Evolutionary conservation across 92 coral and sea anemone genomes (phyloP), one percentile per base, ranked within the genome.

Genomic region (Heliopora coerulea): DNA sequence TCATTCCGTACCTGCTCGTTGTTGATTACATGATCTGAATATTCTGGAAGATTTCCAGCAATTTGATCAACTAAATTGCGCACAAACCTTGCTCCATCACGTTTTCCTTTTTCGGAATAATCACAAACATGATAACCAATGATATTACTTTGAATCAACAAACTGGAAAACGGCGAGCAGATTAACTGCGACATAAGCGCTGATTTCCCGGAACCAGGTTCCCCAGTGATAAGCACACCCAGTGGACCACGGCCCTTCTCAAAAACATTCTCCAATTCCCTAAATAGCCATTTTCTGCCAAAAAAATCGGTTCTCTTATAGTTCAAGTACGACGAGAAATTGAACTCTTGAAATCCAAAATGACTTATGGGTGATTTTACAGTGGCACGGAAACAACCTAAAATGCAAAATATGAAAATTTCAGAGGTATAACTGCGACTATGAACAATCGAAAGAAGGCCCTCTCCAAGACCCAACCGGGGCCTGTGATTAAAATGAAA

Each of bases 81-180:
- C 29, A 91, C 96, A 78, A 91, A 91, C 75, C 44, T 63, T 20
- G 86, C 96, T 17, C 83, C 85, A 46, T 74, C 80, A 62, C 67
- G 95, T 54, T 91, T 91, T 30, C 78, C 86, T 49, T 74, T 89
- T 32, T 82, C 85, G 26, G 91, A 82, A 44, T 83, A 68, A 15
- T 80, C 86, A 56, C 97, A 91, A 21, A 91, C 57, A 49, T 91
- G 97, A 75, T 84, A 91, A 23, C 88, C 97, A 34, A 91, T 78
- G 20, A 91, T 62, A 35, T 84, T 87, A 59, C 62, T 81, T 61
- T 91, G 89, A 48, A 89, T 84, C 29, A 75, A 59, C 14, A 68
- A 59, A 29, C 78, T 89, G 17, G 96, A 86, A 25, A 72, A 68
- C 33, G 83, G 78, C 19, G 97, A 91, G 62, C 97, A 89, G 59